Evolutionary conservation across 2,888 invertebrate genomes (phyloP).

Genomic region (Cantharis rustica): DNA sequence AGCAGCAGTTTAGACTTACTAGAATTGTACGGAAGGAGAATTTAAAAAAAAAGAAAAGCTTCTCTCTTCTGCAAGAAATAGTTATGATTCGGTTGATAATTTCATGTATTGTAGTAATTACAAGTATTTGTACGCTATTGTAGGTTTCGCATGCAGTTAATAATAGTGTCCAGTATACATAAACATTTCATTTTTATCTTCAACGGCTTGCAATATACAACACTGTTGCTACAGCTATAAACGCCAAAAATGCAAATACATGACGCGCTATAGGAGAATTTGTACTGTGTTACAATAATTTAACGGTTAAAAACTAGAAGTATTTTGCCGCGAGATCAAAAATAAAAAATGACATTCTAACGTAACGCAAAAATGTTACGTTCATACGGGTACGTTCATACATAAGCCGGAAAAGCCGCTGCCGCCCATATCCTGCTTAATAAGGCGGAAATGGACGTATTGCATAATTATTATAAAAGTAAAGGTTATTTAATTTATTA

Average conservation of each 20-base stretch:
- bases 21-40: not conserved
- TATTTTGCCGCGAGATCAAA: not conserved
- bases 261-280: not conserved
- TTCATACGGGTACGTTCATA: constrained; percentile 40
- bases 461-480: constrained; percentile 39
- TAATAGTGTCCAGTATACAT: not conserved
- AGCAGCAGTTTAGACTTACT: too few species aligned
- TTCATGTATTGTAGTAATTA: not conserved
- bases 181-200: not conserved
- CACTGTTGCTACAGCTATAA: not conserved
- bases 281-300: not conserved
- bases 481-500: constrained; percentile 28
- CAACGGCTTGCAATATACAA: not conserved
- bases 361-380: not conserved
- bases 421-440: constrained; percentile 52
- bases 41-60: not conserved
- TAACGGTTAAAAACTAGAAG: not conserved
- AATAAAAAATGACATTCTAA: not conserved
- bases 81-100: not conserved
- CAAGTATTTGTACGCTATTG: not conserved
- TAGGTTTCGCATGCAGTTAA: not conserved
- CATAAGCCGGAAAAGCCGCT: constrained; percentile 49
- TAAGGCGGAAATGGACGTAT: constrained; percentile 54
- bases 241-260: not conserved
- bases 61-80: not conserved